Percentiles rank a stretch among this genome's conserved stretches.
Conservation (phyloP, 1,140 invertebrate genomes). For the Ceratosolen fusciceps region DNA sequence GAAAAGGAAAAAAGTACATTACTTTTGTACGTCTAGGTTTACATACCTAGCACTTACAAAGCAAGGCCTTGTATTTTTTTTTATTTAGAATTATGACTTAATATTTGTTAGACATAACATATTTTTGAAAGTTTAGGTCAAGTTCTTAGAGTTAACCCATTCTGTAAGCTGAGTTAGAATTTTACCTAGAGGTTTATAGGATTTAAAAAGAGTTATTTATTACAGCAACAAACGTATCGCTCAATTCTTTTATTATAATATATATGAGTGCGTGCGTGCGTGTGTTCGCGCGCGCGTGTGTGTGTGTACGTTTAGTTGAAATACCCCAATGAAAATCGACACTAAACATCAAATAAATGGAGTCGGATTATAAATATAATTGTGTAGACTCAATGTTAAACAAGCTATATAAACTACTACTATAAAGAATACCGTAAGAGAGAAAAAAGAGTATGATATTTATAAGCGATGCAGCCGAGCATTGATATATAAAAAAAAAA, state of each 20-base stretch:
- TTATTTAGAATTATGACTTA: slow-evolving; percentile 5
- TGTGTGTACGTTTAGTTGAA: too few relatives aligned
- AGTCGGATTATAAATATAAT: too few relatives aligned
- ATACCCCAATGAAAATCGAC: too few relatives aligned
- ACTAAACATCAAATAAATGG: too few relatives aligned
- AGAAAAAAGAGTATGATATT: too few relatives aligned
- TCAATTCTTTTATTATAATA: too few relatives aligned
- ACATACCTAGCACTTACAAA: neutral
- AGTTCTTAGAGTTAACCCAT: slow-evolving; percentile 10
- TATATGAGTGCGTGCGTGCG: too few relatives aligned
- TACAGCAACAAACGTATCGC: neutral
- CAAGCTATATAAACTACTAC: too few relatives aligned
- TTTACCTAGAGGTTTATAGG: neutral
- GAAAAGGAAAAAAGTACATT: neutral
- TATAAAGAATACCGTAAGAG: too few relatives aligned
- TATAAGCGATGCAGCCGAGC: slow-evolving; percentile 2
- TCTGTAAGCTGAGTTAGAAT: neutral
- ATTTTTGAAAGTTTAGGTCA: slow-evolving; percentile 23
- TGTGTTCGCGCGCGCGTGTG: neutral
- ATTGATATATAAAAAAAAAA: slow-evolving; percentile 30
- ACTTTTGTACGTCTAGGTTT: slow-evolving; percentile 24
- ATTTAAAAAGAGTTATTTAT: neutral
- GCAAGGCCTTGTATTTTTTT: neutral
- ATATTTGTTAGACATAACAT: slow-evolving; percentile 28
- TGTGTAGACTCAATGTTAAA: too few relatives aligned